Conservation (phyloP, 2,113 vertebrate species). For the Tragelaphus imberbis region DNA sequence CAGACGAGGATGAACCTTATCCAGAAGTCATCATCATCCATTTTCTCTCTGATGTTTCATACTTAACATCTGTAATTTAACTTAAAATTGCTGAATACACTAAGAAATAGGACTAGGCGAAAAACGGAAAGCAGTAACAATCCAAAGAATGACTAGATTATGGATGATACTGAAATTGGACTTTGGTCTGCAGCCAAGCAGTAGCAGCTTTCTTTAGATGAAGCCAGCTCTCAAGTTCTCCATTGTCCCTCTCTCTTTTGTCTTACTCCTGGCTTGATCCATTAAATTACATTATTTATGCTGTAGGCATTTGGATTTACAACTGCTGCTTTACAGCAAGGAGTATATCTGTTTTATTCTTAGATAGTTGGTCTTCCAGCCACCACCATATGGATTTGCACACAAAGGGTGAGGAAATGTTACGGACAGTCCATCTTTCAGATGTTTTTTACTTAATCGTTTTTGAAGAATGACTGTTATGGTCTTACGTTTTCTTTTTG, state of each 20-base stretch:
- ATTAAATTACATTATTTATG: not conserved
- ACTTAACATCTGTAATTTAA: not conserved
- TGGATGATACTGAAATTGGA: not conserved
- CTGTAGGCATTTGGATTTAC: not conserved
- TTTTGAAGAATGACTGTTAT: not conserved
- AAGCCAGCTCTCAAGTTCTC: not conserved
- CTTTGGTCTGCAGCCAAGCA: not conserved
- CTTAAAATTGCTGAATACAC: not conserved
- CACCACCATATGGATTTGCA: not conserved
- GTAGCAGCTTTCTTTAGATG: not conserved
- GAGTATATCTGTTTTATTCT: not conserved
- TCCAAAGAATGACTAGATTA: not conserved
- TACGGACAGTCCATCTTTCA: not conserved
- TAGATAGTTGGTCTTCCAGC: not conserved
- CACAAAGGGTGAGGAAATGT: not conserved
- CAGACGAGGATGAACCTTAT: not conserved
- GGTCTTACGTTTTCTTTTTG: not conserved
- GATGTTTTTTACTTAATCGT: not conserved
- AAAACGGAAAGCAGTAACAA: not conserved
- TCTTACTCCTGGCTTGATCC: not conserved
- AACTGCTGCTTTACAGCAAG: not conserved
- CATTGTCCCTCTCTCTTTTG: accelerated
- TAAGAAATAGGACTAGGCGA: not conserved
- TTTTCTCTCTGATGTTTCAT: not conserved
- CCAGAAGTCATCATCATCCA: not conserved